A percentile compares a stretch with the other conserved stretches of the same genome.
phyloP scores from a whole-genome alignment of 2,797 vertebrate genomes.

The Synaphobranchus kaupii region DNA sequence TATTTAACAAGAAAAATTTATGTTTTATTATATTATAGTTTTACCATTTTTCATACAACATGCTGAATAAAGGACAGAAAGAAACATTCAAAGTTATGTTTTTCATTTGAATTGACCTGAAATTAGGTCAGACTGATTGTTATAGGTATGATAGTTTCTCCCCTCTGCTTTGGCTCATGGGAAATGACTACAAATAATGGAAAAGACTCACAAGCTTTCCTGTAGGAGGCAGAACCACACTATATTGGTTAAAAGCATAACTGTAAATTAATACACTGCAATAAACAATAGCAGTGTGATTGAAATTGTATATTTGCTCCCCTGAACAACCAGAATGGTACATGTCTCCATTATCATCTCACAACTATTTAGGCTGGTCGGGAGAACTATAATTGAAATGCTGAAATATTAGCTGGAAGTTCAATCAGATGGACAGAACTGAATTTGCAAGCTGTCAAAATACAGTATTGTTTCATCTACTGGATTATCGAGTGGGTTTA shows the following conservation, averaged over 20 bases:
- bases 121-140: neutral
- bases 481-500: neutral
- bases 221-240: constrained; percentile 11
- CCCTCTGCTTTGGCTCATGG: constrained; percentile 3
- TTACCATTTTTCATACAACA: constrained; percentile 42
- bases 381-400: neutral
- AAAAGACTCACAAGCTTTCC: constrained; percentile 2
- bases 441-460: neutral
- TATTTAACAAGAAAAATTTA: constrained; percentile 35
- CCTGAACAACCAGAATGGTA: constrained; percentile 12
- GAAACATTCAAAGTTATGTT: constrained; percentile 25
- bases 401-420: neutral
- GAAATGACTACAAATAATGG: constrained; percentile 14
- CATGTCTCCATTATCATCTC: neutral
- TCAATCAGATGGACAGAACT: neutral
- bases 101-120: constrained; percentile 25
- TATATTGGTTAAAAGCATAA: neutral
- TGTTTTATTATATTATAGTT: constrained; percentile 37
- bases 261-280: neutral
- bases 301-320: constrained; percentile 24
- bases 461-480: constrained; percentile 1
- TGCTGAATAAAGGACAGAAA: constrained; percentile 40
- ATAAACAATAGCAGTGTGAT: neutral
- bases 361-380: neutral
- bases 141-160: neutral